Conservation (phyloP, 1,140 invertebrate species). For the Leptinotarsa undecemlineata region DNA sequence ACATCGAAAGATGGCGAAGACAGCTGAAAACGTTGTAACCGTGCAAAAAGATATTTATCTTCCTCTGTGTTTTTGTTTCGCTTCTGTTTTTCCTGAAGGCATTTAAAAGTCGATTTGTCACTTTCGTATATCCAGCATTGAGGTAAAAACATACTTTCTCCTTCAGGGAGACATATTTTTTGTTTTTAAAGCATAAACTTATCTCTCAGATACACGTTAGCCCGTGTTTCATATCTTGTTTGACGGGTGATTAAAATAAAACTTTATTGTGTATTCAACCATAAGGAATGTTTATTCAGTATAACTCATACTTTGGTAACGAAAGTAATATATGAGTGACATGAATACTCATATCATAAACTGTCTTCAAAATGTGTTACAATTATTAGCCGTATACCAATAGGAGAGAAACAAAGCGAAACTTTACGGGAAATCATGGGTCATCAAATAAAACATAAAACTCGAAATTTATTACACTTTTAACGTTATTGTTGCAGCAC, state of each 20-base stretch:
- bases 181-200: constrained; percentile 3
- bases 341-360: too few species aligned
- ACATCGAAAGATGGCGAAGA: too few species aligned
- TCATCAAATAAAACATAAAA: not conserved
- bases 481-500: not conserved
- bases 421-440: not conserved
- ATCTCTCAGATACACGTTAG: not conserved
- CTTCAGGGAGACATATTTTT: not conserved
- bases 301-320: too few species aligned
- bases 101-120: constrained; percentile 26
- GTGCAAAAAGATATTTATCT: constrained; percentile 17
- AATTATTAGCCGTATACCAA: too few species aligned
- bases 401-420: too few species aligned
- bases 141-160: constrained; percentile 15
- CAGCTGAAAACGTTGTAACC: constrained; percentile 12
- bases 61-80: constrained; percentile 13
- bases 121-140: constrained; percentile 6
- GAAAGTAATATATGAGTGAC: too few species aligned
- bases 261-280: too few species aligned
- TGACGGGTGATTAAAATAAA: too few species aligned
- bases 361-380: too few species aligned
- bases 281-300: too few species aligned
- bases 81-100: constrained; percentile 12
- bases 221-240: too few species aligned
- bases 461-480: not conserved